Evolutionary conservation across 2,888 invertebrate species (phyloP), one percentile per base, ranked within the genome.

Genomic region (Iselma pallidipennis): DNA sequence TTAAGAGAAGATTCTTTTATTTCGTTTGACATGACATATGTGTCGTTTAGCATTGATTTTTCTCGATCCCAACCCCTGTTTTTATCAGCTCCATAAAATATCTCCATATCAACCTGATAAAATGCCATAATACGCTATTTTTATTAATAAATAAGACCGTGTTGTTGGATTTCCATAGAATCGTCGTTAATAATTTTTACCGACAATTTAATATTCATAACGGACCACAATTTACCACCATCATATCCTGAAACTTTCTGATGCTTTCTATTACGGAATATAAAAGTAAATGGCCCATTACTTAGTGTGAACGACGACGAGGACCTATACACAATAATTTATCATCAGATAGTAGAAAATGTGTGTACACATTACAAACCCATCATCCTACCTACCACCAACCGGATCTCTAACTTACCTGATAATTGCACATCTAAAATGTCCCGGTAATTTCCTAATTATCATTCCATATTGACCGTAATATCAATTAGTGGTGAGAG

Each of bases 381-480:
- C 37, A 37, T 37, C 37, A 37, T 16, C 37, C n/a, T 5, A 4
- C 14, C 14, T 16, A 33, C 5, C 31, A 14, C 14, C 5, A n/a
- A 14, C 14, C 5, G 4, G n/a, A 33, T 33, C n/a, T 33, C n/a
- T 33, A 33, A 5, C 14, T 16, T 29, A 6, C 28, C 23, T 48
- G 58, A 64, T 70, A 68, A 70, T 70, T 70, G 65, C 66, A 66
- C 61, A 66, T 64, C 66, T 62, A 56, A 62, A 68, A 60, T 63
- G 63, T 57, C 16, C 65, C 56, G 67, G 62, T 68, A 66, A 70
- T 70, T 68, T 66, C 59, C 63, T 59, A 62, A 66, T 70, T 70
- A 68, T 64, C 65, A 70, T 66, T 68, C 63, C 64, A 29, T 29
- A 54, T 42, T 55, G 51, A 58, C 67, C 61, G 52, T 62, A 29